Conservation (phyloP, 2,113 vertebrate genomes). For the Psittacara wagleri region DNA sequence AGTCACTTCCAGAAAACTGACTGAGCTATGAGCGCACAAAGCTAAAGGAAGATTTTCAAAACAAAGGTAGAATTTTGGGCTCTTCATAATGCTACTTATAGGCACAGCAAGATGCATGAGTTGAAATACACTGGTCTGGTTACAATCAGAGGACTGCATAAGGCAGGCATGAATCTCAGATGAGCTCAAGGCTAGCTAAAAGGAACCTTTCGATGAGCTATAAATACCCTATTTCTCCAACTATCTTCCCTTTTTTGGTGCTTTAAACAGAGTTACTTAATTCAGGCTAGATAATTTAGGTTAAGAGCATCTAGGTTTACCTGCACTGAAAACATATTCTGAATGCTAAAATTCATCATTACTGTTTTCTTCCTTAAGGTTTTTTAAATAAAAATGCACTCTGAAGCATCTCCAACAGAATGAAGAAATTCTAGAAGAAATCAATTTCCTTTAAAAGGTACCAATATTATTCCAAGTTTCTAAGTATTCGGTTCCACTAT, state of each 20-base stretch:
- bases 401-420: background rate
- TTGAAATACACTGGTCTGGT: background rate
- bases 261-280: conserved; percentile 10
- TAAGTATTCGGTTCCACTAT: background rate
- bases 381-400: background rate
- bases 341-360: background rate
- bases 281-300: background rate
- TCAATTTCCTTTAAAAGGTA: background rate
- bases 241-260: conserved; percentile 2
- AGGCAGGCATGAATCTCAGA: background rate
- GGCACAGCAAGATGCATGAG: background rate
- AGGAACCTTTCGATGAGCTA: conserved; percentile 4
- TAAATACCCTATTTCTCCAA: background rate
- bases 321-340: background rate
- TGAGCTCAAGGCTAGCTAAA: background rate
- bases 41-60: background rate
- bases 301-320: background rate
- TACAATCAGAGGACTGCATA: background rate
- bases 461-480: background rate
- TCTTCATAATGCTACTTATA: background rate
- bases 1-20: background rate
- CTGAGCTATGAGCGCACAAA: background rate
- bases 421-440: background rate
- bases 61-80: background rate
- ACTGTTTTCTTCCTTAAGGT: background rate